Evolutionary conservation across 2,113 vertebrate species (phyloP).

Genomic region (Pogonocichla stellata): DNA sequence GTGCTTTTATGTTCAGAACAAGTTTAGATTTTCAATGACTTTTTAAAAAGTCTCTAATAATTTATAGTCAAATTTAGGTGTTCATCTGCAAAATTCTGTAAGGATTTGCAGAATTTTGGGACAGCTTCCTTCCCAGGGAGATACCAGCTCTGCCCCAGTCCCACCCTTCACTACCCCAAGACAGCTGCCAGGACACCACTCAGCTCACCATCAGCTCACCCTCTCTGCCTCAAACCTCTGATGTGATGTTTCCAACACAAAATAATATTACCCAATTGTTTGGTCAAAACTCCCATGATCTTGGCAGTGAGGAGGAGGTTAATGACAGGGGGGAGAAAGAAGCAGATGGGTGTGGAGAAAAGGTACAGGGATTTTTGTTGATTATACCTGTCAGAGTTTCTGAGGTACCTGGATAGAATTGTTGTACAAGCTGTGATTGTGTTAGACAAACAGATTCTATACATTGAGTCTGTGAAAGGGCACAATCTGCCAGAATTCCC

Average conservation of each 20-base stretch:
- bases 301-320: not conserved
- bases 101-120: not conserved
- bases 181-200: not conserved
- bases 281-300: not conserved
- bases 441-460: not conserved
- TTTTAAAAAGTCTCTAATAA: not conserved
- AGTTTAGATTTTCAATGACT: not conserved
- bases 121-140: not conserved
- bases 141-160: not conserved
- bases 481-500: not conserved
- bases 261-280: not conserved
- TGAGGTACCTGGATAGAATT: not conserved
- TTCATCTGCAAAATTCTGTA: not conserved
- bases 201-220: rapidly evolving
- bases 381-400: not conserved
- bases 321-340: not conserved
- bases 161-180: rapidly evolving
- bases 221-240: not conserved
- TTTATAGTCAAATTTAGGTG: not conserved
- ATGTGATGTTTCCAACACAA: not conserved
- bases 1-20: not conserved
- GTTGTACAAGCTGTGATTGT: not conserved
- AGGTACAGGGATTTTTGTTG: not conserved
- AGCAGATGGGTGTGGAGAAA: not conserved
- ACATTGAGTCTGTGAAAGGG: not conserved